Conservation (phyloP, 1,140 invertebrate genomes). For the Elymnias hypermnestra region DNA sequence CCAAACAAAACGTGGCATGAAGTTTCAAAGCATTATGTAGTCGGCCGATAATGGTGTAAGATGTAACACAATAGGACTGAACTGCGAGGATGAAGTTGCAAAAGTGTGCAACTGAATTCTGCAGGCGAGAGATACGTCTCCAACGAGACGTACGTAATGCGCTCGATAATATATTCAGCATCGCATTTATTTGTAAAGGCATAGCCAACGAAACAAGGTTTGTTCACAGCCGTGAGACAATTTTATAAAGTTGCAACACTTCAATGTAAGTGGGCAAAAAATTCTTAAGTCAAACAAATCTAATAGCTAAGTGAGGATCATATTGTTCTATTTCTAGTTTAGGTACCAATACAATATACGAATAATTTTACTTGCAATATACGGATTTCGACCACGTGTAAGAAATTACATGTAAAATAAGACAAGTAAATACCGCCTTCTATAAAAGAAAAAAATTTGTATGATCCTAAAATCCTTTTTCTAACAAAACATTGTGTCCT, state of each 20-base stretch:
- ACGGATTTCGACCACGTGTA: no score
- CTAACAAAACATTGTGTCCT: no score
- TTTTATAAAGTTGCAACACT: conserved; percentile 45
- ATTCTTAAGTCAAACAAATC: no score
- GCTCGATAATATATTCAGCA: conserved; percentile 65
- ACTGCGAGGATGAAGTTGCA: conserved; percentile 45
- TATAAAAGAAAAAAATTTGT: no score
- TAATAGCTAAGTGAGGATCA: no score
- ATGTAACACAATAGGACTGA: conserved; percentile 20
- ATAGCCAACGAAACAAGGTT: conserved; percentile 62
- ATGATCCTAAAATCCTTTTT: no score
- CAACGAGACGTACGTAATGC: conserved; percentile 61
- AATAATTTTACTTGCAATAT: no score
- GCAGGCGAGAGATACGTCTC: conserved; percentile 44
- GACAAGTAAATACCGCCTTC: no score
- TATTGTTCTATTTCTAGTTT: no score
- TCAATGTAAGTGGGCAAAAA: no score
- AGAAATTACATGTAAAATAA: no score
- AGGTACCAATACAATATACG: no score
- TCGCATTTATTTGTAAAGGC: conserved; percentile 59
- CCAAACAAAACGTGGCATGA: conserved; percentile 1
- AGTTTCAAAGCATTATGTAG: conserved; percentile 9
- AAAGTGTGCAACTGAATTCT: conserved; percentile 58
- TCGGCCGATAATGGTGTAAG: conserved; percentile 16
- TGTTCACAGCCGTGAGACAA: conserved; percentile 46